Evolutionary conservation across 2,113 vertebrate species (phyloP), one percentile per base, ranked within the genome.

Genomic region (Limanda limanda): DNA sequence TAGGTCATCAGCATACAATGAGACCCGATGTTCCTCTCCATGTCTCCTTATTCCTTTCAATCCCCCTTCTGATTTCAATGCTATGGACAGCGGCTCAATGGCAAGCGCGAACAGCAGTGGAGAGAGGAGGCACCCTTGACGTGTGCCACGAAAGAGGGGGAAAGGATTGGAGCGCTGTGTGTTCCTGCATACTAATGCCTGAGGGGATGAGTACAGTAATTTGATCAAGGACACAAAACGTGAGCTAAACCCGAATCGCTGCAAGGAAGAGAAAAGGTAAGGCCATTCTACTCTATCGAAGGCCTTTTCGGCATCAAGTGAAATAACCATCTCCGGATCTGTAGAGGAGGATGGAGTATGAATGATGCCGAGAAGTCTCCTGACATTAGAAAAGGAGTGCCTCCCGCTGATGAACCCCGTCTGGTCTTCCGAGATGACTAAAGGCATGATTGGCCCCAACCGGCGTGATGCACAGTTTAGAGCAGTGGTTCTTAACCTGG

Each of bases 291-390:
- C 48, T 51, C 48, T 51, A 20, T 51, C 48, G 48, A 51, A 51
- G 48, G 48, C 48, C 48, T 51, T 20, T 17, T 51, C 48, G 17
- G 48, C 52, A 21, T 54, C 52, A 9, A 54, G 52, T 21, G 52
- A 54, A 5, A 54, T 1, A 21, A n/a, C 52, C 3, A 54, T 11
- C 52, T 54, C 52, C 52, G 10, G 7, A 21, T 54, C 52, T 21
- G 52, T 54, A 54, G 52, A n/a, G 52, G 52, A 54, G 52, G 52
- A 54, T 54, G 52, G 52, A 54, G 52, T 54, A 2, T 54, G 52
- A 21, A n/a, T 54, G 52, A 54, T 21, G n/a, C 20, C 8, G 20
- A 54, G 52, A 54, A 54, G 52, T 54, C 20, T 54, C 18, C 52
- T 21, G 52, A 54, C 52, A 54, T 54, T 54, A 2, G 20, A 21